Conservation (phyloP, 2,888 invertebrate species). For the Drosophila atripex region DNA sequence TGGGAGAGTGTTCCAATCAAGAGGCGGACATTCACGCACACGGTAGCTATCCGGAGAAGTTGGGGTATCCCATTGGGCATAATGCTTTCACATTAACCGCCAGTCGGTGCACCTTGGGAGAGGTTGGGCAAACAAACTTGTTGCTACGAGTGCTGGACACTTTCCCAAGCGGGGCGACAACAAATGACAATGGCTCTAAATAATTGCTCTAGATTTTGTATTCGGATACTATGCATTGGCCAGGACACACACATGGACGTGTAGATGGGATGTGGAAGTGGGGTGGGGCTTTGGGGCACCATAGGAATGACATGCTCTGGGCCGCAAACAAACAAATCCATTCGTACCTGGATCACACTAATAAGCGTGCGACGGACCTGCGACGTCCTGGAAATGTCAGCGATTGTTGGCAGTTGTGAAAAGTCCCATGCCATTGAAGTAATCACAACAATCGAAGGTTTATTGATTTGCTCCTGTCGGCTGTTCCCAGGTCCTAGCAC, state of each 20-base stretch:
- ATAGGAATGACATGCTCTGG: not conserved
- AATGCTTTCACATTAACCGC: conserved; percentile 27
- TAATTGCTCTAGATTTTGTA: conserved; percentile 46
- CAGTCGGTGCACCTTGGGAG: conserved; percentile 30
- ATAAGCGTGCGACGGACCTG: conserved; percentile 19
- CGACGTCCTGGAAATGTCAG: conserved; percentile 34
- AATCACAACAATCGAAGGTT: conserved; percentile 71
- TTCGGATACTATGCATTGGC: conserved; percentile 31
- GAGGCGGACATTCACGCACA: conserved; percentile 26
- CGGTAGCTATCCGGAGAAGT: conserved; percentile 1
- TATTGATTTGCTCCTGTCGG: conserved; percentile 67
- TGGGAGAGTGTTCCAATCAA: conserved; percentile 55
- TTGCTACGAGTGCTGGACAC: conserved; percentile 26
- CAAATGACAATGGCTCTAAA: conserved; percentile 31
- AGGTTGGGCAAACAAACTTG: conserved; percentile 36
- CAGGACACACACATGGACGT: not conserved
- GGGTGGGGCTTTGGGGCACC: not conserved
- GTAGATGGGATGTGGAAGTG: not conserved
- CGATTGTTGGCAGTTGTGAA: conserved; percentile 68
- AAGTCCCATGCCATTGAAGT: conserved; percentile 71
- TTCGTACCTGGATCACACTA: conserved; percentile 36
- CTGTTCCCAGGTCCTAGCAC: conserved; percentile 29
- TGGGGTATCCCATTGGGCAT: conserved; percentile 7
- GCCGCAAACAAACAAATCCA: conserved; percentile 36
- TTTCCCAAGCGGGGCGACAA: conserved; percentile 9